Evolutionary conservation across 2,113 vertebrate genomes (phyloP), one percentile per base, ranked within the genome.

Genomic region (Cyphotilapia sp.): DNA sequence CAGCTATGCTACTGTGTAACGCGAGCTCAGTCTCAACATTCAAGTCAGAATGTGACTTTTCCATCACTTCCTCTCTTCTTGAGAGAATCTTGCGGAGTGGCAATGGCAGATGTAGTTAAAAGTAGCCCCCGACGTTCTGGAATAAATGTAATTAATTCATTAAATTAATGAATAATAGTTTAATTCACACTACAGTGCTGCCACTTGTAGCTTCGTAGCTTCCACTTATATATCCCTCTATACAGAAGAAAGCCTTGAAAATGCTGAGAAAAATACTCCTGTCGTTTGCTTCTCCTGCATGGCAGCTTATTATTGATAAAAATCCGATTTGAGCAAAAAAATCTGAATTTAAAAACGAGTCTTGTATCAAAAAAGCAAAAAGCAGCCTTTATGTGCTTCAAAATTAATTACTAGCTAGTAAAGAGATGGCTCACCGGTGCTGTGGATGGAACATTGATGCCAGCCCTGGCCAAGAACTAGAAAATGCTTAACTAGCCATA

Each of bases 381-480:
- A 0, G 4, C 8, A 24, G n/a, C n/a, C 0, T 27, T 7, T 16
- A 71, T 24, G 38, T 9, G 4, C 3, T 45, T 16, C 66, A 42
- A 42, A 71, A 45, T 27, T 4, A 40, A 22, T 13, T 63, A 38
- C 61, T 38, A 38, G 33, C 19, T 66, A 69, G 61, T 69, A 13
- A 38, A 69, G 33, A 8, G 19, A 22, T 42, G 9, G 6, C 6
- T 76, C 71, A 1, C 4, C 3, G 24, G 71, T 29, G 71, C 42
- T 29, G 9, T 29, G 24, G 69, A 16, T 74, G 22, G 8, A 45
- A 45, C 3, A 0, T 29, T 16, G 7, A 0, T 1, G 51, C 1
- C 6, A 71, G 14, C 16, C n/a, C 7, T 29, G 22, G 33, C 0
- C 66, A 56, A 19, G 17, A 42, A 31, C 16, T 14, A n/a, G 83